Base-by-base conservation (phyloP, 1,140 invertebrate species). In the Chrysomallon squamiferum region DNA sequence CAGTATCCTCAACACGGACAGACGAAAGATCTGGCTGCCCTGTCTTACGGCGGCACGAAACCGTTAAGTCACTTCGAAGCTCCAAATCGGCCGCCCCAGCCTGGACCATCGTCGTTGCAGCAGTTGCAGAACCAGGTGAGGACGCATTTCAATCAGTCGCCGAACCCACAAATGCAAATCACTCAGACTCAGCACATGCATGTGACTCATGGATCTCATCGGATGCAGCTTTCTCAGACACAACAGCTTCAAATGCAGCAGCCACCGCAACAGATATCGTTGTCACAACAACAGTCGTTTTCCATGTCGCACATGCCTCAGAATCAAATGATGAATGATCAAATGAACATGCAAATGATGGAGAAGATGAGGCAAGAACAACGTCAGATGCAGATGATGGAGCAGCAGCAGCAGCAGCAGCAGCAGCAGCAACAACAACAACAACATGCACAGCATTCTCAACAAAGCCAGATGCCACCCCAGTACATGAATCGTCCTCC, bases 161-260 rank as follows among this genome's bases (percentile, higher is more conserved):
- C 63, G 22, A 66, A 57, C 47, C 69, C 75, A 43, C 76, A 79
- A 38, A 79, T 82, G 74, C 78, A 84, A 62, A 80, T 82, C 18
- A 65, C 69, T 30, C 77, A 77, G 63, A 74, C 72, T 5, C 81
- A 83, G 62, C 78, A 82, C 38, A 71, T 85, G 74, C 80, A 84
- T 50, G 69, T 84, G 20, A 77, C 76, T 2, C 78, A 82, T 58
- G 76, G 77, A 20, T 62, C 74, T 29, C 79, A 82, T 41, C 73
- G 79, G 38, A 69, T 94, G 71, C 92, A 93, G 83, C 92, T 94
- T 85, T 92, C 92, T 75, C 93, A 94, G 83, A 92, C 92, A 18
- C 93, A 94, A 80, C 93, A 94, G 79, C 84, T 95, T 69, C 93
- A 95, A 80, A 92, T 94, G 66, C 93, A 93, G 77, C 68, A 75